Evolutionary conservation across 1,140 invertebrate genomes (phyloP).

Genomic region (Papilio polyxenes): DNA sequence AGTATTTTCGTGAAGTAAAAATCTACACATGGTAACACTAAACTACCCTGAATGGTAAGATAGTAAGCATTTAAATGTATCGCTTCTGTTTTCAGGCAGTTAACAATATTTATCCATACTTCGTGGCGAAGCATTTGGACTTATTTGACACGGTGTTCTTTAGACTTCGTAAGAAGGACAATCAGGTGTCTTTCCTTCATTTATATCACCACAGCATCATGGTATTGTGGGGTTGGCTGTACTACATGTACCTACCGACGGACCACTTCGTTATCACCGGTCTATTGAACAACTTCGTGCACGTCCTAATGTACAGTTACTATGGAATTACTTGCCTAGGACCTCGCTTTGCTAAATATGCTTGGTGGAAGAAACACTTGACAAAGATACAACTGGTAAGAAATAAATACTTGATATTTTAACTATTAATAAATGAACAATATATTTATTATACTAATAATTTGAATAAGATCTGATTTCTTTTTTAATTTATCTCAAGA

Average conservation of each 20-base stretch:
- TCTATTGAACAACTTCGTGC: conserved; percentile 85
- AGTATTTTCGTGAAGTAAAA: too few relatives aligned
- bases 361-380: conserved; percentile 97
- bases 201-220: conserved; percentile 91
- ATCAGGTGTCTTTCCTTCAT: conserved; percentile 91
- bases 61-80: not conserved
- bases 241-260: conserved; percentile 61
- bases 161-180: conserved; percentile 87
- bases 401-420: conserved; percentile 35
- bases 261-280: conserved; percentile 71
- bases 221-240: conserved; percentile 77
- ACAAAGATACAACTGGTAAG: conserved; percentile 94
- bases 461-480: too few relatives aligned
- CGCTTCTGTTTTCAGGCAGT: conserved; percentile 55
- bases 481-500: too few relatives aligned
- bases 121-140: conserved; percentile 70
- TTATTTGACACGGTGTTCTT: conserved; percentile 73
- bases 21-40: too few relatives aligned
- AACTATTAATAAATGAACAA: too few relatives aligned
- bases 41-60: too few relatives aligned
- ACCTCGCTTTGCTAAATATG: conserved; percentile 91
- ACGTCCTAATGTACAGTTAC: conserved; percentile 95
- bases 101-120: conserved; percentile 63
- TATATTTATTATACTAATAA: too few relatives aligned
- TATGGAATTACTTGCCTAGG: conserved; percentile 94